Evolutionary conservation across 1,140 invertebrate species (phyloP), one percentile per base, ranked within the genome.

Genomic region (Amyelois transitella): DNA sequence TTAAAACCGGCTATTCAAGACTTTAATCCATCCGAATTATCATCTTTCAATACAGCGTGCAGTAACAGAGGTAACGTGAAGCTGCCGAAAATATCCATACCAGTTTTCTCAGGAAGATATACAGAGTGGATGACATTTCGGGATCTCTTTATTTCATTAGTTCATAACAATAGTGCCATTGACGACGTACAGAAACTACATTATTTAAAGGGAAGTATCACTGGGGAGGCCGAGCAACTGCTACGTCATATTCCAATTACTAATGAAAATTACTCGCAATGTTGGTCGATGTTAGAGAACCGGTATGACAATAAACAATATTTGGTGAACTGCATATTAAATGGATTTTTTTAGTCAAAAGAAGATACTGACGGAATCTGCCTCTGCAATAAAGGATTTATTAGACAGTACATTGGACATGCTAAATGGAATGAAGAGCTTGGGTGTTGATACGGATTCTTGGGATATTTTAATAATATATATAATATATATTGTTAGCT

Each of bases 311-410:
- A 67, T 17, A 66, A 62, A 22, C 58, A 59, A 55, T 69, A 60
- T 12, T 67, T 64, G 48, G 67, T 58, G 12, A 69, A 69, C 17
- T 51, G 55, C 4, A 60, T 69, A 19, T 18, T 72, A 22, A 72
- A 50, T 43, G 55, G 8, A 4, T 51, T 71, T 20, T n/a, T 62
- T 67, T 32, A 8, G 25, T 7, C 62, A 64, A 32, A 72, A 62
- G 18, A 1, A 54, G n/a, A 52, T 72, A 22, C 2, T 18, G 17
- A 14, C 21, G 6, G 64, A 62, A 47, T 66, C 69, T 1, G 49
- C 66, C 1, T 44, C 0, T 47, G 43, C 38, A 22, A 53, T 67
- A n/a, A 58, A 55, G 48, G 24, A 57, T 12, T 22, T 65, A 8
- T 20, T 61, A 19, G 58, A 73, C 45, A 67, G 56, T 10, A 70